These are phyloP conservation scores for Aricia artaxerxes DNA, from an alignment of 2,888 invertebrate genomes.

Conservation along the genomic window DNA sequence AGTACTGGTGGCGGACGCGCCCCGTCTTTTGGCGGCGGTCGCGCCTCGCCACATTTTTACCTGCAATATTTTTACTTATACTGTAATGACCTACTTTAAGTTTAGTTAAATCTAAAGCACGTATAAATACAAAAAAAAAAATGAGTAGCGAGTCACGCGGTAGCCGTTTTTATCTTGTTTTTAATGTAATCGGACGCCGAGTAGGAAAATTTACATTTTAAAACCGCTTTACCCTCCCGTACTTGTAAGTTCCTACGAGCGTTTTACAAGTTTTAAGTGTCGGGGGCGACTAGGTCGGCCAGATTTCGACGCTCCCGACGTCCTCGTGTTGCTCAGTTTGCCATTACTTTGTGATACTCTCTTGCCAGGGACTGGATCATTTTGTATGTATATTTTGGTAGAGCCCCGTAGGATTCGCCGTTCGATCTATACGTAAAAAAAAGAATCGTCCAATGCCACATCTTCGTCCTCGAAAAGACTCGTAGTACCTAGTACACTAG, in stretches of 20 bases:
- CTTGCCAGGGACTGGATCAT: conserved; percentile 65
- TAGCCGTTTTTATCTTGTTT: not conserved
- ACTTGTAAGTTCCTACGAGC: conserved; percentile 33
- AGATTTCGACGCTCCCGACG: not conserved
- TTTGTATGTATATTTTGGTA: conserved; percentile 52
- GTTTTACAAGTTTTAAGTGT: conserved; percentile 31
- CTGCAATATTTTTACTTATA: conserved; percentile 15
- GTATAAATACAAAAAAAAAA: conserved; percentile 18
- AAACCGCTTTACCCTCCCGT: not conserved
- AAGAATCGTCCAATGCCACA: conserved; percentile 75
- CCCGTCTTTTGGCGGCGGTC: not conserved
- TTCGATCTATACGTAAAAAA: conserved; percentile 55
- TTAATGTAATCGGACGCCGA: not conserved
- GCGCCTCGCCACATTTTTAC: not conserved
- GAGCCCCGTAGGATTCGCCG: conserved; percentile 53
- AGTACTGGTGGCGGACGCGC: not conserved
- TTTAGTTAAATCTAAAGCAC: not conserved
- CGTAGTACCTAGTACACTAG: conserved; percentile 75
- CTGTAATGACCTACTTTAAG: not conserved
- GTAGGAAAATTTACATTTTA: conserved; percentile 9
- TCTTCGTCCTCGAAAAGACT: conserved; percentile 79
- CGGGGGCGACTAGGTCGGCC: not conserved
- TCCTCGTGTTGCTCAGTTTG: conserved; percentile 44
- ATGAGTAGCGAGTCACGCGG: conserved; percentile 8
- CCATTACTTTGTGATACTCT: conserved; percentile 69